These are phyloP conservation scores for Eumacrocentrus americanus DNA, from an alignment of 2,888 invertebrate species.

Conservation along the genomic window DNA sequence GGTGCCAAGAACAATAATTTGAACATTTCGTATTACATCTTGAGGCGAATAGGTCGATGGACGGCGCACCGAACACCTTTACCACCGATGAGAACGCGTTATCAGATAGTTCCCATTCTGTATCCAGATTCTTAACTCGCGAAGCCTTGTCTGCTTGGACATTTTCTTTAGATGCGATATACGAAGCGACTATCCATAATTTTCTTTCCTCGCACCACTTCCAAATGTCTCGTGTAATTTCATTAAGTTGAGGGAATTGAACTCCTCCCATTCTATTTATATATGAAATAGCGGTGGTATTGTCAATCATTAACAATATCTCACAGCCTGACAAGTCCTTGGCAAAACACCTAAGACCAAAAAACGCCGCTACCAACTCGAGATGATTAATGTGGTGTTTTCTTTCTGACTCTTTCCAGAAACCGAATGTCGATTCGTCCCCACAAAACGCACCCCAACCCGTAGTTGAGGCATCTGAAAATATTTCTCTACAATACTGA, in stretches of 20 bases:
- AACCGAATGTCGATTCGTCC: slow-evolving; percentile 23
- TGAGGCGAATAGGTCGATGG: slow-evolving; percentile 34
- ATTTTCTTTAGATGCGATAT: slow-evolving; percentile 32
- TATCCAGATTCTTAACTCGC: slow-evolving; percentile 30
- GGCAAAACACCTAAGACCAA: slow-evolving; percentile 32
- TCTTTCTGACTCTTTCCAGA: slow-evolving; percentile 29
- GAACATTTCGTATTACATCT: slow-evolving; percentile 32
- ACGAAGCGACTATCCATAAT: slow-evolving; percentile 36
- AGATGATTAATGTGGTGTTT: slow-evolving; percentile 34
- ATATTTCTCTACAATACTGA: slow-evolving; percentile 17
- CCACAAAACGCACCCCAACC: slow-evolving; percentile 32
- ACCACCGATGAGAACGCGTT: slow-evolving; percentile 27
- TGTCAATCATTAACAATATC: slow-evolving; percentile 30
- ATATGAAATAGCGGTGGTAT: slow-evolving; percentile 36
- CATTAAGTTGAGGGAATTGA: slow-evolving; percentile 27
- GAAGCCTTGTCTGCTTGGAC: slow-evolving; percentile 38
- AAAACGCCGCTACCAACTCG: slow-evolving; percentile 31
- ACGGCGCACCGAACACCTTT: slow-evolving; percentile 20
- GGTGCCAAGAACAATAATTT: slow-evolving; percentile 31
- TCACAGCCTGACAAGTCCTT: slow-evolving; percentile 18
- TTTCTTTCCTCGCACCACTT: slow-evolving; percentile 33
- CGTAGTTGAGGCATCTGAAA: slow-evolving; percentile 22
- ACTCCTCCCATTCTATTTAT: too few species aligned
- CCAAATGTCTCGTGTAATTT: slow-evolving; percentile 30
- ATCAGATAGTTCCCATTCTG: slow-evolving; percentile 33